Base-by-base conservation (phyloP, 1,140 invertebrate species). In the Heliconius melpomene region DNA sequence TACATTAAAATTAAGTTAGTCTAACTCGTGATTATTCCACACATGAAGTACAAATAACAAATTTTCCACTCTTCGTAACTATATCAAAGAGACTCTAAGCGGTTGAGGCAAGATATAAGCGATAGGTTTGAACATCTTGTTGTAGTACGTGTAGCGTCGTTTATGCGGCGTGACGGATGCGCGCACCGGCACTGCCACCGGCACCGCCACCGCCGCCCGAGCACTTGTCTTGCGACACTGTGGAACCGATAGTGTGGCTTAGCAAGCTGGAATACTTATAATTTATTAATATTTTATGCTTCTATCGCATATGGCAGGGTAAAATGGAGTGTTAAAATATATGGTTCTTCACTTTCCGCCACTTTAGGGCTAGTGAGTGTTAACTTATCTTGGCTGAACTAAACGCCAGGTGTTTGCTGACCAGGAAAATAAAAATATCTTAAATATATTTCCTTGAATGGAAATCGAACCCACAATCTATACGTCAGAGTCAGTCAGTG, bases 91-190 rank as follows among this genome's bases (percentile, higher is more conserved):
- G 0, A 94, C 82, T 23, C 74, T 85, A 36, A 94, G 79, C 1
- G 92, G 91, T 1, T 79, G 80, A 8, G 91, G 90, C 75, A 93
- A 76, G 26, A 82, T 79, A 81, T 94, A 94, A 77, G 85, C 84
- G 78, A 93, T 87, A 29, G 91, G 92, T 70, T 86, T 86, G 89
- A 86, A 94, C 88, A 94, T 87, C 84, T 91, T 88, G 77, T 92
- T 91, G 90, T 93, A 94, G 87, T 94, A 94, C n/a, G 92, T 94
- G 87, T 94, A 94, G 76, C 92, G 91, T 11, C 92, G 90, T 38
- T 82, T 84, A 84, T 87, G 85, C 70, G 92, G 92, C 32, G 91
- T 91, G 73, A 92, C 90, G 1, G 90, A 93, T n/a, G 83, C 85
- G 7, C 86, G 82, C 75, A 88, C 84, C 16, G 91, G 90, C 72